phyloP scores from a whole-genome alignment of 2,113 vertebrate species.

The Notothenia rossii region DNA sequence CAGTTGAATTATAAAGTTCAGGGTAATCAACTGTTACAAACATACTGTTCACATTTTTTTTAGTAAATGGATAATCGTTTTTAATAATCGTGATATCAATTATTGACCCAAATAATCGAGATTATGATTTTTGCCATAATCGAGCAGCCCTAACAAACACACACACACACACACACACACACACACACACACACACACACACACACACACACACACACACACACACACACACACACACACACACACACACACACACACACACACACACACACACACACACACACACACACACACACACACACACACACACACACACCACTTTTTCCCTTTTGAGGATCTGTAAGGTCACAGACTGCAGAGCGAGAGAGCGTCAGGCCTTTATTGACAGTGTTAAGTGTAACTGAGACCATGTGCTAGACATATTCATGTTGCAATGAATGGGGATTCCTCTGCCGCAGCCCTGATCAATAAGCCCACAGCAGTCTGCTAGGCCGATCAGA shows the following conservation, averaged over 20 bases:
- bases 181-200: not conserved
- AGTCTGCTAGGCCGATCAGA: slow-evolving; percentile 13
- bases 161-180: not conserved
- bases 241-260: not conserved
- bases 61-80: no score
- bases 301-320: not conserved
- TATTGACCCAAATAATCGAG: no score
- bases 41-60: no score
- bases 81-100: no score
- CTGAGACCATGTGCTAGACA: slow-evolving; percentile 7
- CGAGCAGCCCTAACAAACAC: not conserved
- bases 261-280: not conserved
- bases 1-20: no score
- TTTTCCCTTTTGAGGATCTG: not conserved
- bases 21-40: no score
- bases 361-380: not conserved
- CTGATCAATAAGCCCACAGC: slow-evolving; percentile 44
- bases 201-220: not conserved
- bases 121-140: no score
- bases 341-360: slow-evolving; percentile 8
- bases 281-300: not conserved
- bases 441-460: slow-evolving; percentile 44
- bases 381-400: slow-evolving; percentile 10
- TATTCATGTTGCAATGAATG: slow-evolving; percentile 25
- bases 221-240: not conserved